phyloP scores from a whole-genome alignment of 1,140 invertebrate genomes.

The Apocrypta bakeri region DNA sequence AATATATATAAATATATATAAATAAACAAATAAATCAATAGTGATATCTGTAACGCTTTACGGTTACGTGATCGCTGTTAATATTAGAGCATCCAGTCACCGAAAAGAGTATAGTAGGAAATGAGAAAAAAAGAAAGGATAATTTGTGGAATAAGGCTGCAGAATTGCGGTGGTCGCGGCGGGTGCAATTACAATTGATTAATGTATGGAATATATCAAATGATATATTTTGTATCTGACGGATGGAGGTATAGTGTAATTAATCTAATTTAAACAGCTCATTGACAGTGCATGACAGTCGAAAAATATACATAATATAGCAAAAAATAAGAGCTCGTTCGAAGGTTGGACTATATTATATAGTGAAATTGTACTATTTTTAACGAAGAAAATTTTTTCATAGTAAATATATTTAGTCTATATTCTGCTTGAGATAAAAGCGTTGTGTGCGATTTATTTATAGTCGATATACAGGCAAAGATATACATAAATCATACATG shows the following conservation, averaged over 20 bases:
- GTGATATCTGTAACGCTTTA: slow-evolving; percentile 47
- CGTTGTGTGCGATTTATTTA: slow-evolving; percentile 32
- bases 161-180: neutral
- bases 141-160: neutral
- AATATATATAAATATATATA: slow-evolving; percentile 27
- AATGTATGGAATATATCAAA: neutral
- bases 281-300: neutral
- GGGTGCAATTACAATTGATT: slow-evolving; percentile 19
- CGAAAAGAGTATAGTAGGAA: slow-evolving; percentile 11
- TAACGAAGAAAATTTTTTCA: slow-evolving; percentile 31
- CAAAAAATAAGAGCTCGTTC: neutral
- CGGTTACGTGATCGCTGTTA: slow-evolving; percentile 48
- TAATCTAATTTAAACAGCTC: neutral
- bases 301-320: neutral
- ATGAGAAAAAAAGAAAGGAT: neutral
- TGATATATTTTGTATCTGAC: neutral
- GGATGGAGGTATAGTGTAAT: neutral
- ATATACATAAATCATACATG: slow-evolving; percentile 16
- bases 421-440: neutral
- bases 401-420: slow-evolving; percentile 23
- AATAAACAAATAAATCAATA: slow-evolving; percentile 47
- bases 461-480: neutral
- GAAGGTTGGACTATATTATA: slow-evolving; percentile 19
- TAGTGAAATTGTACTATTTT: slow-evolving; percentile 34
- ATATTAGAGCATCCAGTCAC: slow-evolving; percentile 49